phyloP scores from a whole-genome alignment of 1,140 invertebrate species.

The Potamilus streckersoni region DNA sequence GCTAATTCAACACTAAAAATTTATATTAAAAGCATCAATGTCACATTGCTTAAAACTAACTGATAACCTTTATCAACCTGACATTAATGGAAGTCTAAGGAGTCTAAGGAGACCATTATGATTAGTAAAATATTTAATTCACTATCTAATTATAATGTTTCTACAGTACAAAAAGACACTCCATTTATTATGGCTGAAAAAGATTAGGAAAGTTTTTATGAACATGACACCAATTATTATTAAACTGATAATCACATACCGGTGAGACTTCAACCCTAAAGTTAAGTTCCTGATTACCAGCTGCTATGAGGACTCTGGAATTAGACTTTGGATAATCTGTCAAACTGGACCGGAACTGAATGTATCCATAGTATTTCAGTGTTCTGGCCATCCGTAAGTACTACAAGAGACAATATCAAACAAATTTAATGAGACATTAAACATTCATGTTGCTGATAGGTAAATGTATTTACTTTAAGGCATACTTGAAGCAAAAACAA shows the following conservation, averaged over 20 bases:
- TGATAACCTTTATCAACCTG: too few relatives aligned
- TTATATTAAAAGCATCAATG: too few relatives aligned
- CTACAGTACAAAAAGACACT: not conserved
- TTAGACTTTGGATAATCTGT: conserved; percentile 83
- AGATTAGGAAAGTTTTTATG: not conserved
- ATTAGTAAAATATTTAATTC: too few relatives aligned
- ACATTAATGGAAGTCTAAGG: too few relatives aligned
- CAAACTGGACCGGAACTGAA: conserved; percentile 82
- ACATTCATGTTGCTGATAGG: too few relatives aligned
- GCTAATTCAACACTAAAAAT: too few relatives aligned
- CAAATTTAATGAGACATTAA: too few relatives aligned
- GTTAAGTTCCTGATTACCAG: conserved; percentile 84
- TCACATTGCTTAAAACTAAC: too few relatives aligned
- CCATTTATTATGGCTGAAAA: not conserved
- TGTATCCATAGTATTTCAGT: conserved; percentile 88
- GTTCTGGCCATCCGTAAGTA: conserved; percentile 85
- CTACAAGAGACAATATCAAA: conserved; percentile 70
- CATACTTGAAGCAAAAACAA: too few relatives aligned
- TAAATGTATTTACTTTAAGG: too few relatives aligned
- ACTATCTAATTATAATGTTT: not conserved
- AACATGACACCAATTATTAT: not conserved
- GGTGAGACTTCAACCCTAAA: conserved; percentile 70
- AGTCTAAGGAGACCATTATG: too few relatives aligned
- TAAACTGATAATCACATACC: conserved; percentile 39
- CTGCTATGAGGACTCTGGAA: conserved; percentile 77